Evolutionary conservation across 2,113 vertebrate genomes (phyloP), one percentile per base, ranked within the genome.

Genomic region (Burhinus oedicnemus): DNA sequence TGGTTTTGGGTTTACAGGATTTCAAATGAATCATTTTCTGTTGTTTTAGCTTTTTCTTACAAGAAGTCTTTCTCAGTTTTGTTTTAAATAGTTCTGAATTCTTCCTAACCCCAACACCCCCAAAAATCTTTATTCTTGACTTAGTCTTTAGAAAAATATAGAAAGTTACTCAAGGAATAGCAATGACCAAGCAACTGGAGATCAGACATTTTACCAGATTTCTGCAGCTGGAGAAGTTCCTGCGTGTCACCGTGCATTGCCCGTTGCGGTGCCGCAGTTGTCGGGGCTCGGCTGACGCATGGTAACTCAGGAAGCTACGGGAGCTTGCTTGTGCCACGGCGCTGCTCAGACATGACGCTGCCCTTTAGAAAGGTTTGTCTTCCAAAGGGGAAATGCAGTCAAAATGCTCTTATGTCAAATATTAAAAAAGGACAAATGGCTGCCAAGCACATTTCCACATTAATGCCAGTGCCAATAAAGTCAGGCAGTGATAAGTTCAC

Each of bases 271-370:
- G 47, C 47, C 3, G 3, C 49, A 3, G 26, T 18, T 22, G 20
- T 36, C 4, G 3, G 3, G 1, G 57, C n/a, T 71, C 40, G 12
- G 57, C 65, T 9, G 27, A 9, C 4, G 8, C 8, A 2, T 2
- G 40, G 54, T 34, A 83, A 19, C 79, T 47, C 34, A 2, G 38
- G 38, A 25, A 11, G 9, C 21, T 17, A 7, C 2, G 3, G 49
- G 42, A 65, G n/a, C 44, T 51, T 19, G 32, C 15, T 18, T 83
- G 55, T 40, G 54, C 49, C 3, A 0, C 9, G 26, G 17, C 1
- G 3, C 25, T 89, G 71, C 77, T 90, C 54, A 42, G 58, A 7
- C 2, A 5, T 0, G 9, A 34, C 19, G 2, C 11, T 38, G 2
- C 40, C 49, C 20, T 1, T 81, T 38, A 29, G n/a, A 70, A 70